A percentile compares a stretch with the other conserved stretches of the same genome.
Evolutionary conservation across 2,797 vertebrate species (phyloP).

Genomic region (Zalophus californianus): DNA sequence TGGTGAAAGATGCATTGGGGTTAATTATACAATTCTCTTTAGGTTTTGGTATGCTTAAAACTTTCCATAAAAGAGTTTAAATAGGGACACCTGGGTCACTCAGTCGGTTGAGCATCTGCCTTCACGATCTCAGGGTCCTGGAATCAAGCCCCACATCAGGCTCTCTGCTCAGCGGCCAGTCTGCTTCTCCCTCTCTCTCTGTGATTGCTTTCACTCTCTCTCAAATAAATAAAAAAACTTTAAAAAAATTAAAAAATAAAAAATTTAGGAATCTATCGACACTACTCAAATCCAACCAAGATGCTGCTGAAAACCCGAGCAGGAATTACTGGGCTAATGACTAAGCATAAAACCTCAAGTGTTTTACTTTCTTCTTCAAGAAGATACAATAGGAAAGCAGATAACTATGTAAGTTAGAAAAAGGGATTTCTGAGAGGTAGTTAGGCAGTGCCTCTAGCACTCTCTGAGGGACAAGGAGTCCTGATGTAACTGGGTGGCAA

Average conservation of each 20-base stretch:
- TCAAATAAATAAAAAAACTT: too few relatives aligned
- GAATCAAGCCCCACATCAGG: too few relatives aligned
- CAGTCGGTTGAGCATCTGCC: too few relatives aligned
- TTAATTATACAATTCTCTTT: not conserved
- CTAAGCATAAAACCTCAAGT: not conserved
- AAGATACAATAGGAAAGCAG: not conserved
- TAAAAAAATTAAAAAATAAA: not conserved
- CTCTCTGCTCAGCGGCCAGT: too few relatives aligned
- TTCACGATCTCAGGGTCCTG: too few relatives aligned
- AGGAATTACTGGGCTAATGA: not conserved
- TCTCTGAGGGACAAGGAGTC: not conserved
- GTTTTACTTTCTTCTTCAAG: conserved; percentile 7
- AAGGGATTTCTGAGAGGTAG: not conserved
- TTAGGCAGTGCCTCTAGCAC: not conserved
- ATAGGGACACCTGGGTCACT: not conserved
- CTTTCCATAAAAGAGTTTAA: conserved; percentile 48
- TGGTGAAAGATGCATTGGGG: not conserved
- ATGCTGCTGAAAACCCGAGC: not conserved
- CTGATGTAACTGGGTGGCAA: not conserved
- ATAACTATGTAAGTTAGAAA: not conserved
- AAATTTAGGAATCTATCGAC: not conserved
- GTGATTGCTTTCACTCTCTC: too few relatives aligned
- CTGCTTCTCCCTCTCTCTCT: too few relatives aligned
- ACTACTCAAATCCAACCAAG: conserved; percentile 21
- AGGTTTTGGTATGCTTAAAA: conserved; percentile 7